Base-by-base conservation (phyloP, 2,113 vertebrate genomes). In the Tyto alba region DNA sequence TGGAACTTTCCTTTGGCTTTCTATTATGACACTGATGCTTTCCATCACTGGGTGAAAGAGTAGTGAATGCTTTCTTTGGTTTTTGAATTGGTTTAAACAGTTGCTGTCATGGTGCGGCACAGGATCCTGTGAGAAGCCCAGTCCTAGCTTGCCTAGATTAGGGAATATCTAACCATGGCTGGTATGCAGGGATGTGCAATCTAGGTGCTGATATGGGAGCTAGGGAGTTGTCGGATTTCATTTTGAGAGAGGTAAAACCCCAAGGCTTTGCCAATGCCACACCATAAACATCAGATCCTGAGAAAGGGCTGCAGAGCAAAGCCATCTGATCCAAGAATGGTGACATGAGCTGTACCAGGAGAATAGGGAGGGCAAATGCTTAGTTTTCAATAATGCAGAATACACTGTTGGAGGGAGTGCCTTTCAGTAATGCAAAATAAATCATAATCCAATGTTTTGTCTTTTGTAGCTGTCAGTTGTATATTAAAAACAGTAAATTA, bases 401-500 rank as follows among this genome's bases (percentile, higher is more conserved):
- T 50, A 34, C 32, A 9, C 14, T 56, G 60, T 30, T 78, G 68
- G 41, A 75, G 32, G 38, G 48, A 68, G 26, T 68, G 52, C 20
- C 36, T 95, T 94, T 59, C 74, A 64, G 30, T 67, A 87, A 66
- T 5, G 7, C 25, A 81, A 88, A 92, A 87, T 82, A 64, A 60
- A 59, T 89, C 71, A 77, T 71, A 80, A 89, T 85, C 41, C 19
- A 68, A 20, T 0, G 1, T 52, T 91, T 90, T 62, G 4, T 81
- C 88, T 95, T 93, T 84, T 75, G 29, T 78, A 68, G 36, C 40
- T 78, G 94, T 95, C 50, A 94, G n/a, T 29, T 91, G 21, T 56
- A 45, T 87, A 79, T 91, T 95, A 96, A 91, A 95, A 94, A 0
- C 80, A 85, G 40, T 91, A 85, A 91, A 94, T 89, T 87, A 87